phyloP scores from a whole-genome alignment of 2,888 invertebrate genomes.

The Metalampra italica region DNA sequence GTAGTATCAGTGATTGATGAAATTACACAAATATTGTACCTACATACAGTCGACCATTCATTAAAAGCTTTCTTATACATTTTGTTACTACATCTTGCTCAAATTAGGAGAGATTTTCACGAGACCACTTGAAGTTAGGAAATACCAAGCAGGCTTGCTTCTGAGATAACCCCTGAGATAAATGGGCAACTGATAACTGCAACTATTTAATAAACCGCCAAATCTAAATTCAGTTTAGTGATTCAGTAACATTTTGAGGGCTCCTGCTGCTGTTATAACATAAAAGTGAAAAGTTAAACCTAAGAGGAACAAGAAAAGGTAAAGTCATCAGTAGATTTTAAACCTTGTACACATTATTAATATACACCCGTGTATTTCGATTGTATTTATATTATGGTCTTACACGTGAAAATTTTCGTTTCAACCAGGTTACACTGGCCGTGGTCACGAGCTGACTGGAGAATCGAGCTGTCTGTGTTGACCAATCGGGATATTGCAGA shows the following conservation, averaged over 20 bases:
- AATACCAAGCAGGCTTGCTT: not conserved
- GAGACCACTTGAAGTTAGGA: not conserved
- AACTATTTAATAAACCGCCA: not conserved
- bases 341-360: no score
- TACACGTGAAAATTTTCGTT: no score
- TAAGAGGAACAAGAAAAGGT: not conserved
- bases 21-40: not conserved
- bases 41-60: not conserved
- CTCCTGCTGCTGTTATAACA: no score
- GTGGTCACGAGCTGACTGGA: no score
- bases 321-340: no score
- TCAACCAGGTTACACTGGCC: no score
- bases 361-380: no score
- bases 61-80: not conserved
- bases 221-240: constrained; percentile 1
- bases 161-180: not conserved
- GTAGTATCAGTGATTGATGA: no score
- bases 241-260: not conserved
- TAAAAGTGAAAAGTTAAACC: no score
- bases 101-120: constrained; percentile 1
- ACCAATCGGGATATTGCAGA: no score
- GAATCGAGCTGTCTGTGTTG: no score
- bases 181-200: not conserved
- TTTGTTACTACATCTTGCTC: not conserved
- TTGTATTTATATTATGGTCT: no score